Conservation (phyloP, 1,140 invertebrate species). For the Drosophila gunungcola region DNA sequence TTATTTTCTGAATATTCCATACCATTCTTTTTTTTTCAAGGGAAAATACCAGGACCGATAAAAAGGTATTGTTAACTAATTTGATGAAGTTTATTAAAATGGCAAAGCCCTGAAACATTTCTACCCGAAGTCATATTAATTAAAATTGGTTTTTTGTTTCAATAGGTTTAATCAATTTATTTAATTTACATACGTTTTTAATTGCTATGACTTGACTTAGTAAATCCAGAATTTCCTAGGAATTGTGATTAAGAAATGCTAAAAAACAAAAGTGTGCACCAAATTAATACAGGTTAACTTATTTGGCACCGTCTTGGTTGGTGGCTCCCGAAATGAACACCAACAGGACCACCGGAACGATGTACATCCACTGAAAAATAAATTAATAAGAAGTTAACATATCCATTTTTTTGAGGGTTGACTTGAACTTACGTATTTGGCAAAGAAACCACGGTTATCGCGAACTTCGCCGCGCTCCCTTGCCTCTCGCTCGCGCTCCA, state of each 20-base stretch:
- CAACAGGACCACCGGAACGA: slow-evolving; percentile 94
- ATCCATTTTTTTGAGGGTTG: too few relatives aligned
- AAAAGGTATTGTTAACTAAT: too few relatives aligned
- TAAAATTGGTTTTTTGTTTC: neutral
- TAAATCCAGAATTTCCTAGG: slow-evolving; percentile 28
- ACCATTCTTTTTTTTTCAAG: too few relatives aligned
- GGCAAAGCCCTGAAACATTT: neutral
- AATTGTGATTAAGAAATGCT: slow-evolving; percentile 25
- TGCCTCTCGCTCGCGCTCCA: slow-evolving; percentile 95
- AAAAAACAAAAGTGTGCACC: slow-evolving; percentile 7
- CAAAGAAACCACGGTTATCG: slow-evolving; percentile 97
- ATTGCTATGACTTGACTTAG: slow-evolving; percentile 16
- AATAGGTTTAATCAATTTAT: slow-evolving; percentile 1
- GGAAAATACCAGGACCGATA: too few relatives aligned
- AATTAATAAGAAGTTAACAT: slow-evolving; percentile 58
- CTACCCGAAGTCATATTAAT: neutral
- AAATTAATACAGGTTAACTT: slow-evolving; percentile 16
- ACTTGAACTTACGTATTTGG: slow-evolving; percentile 95
- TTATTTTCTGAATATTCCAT: too few relatives aligned
- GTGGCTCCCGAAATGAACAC: slow-evolving; percentile 93
- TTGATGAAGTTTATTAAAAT: too few relatives aligned
- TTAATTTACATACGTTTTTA: slow-evolving; percentile 14
- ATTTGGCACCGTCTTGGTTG: slow-evolving; percentile 89
- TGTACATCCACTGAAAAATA: slow-evolving; percentile 96
- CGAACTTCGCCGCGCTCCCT: slow-evolving; percentile 95